Evolutionary conservation across 2,797 vertebrate genomes (phyloP).

Genomic region (Staurois parvus): DNA sequence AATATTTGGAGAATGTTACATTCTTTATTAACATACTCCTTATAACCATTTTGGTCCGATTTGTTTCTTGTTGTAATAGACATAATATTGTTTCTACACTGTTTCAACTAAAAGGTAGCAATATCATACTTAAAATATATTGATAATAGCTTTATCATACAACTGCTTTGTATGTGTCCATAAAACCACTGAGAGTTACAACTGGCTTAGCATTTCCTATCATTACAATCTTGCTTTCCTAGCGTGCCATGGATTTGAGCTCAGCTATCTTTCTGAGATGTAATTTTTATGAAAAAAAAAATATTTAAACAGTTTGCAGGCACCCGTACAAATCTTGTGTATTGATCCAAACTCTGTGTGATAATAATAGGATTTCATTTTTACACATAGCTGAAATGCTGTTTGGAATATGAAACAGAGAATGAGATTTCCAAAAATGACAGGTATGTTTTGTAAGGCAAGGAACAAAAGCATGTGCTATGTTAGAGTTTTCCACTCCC

Average conservation of each 20-base stretch:
- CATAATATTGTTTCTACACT: no score
- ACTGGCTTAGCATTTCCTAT: slow-evolving; percentile 8
- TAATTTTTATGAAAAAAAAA: slow-evolving; percentile 19
- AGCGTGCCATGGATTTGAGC: not conserved
- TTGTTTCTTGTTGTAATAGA: no score
- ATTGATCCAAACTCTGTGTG: slow-evolving; percentile 21
- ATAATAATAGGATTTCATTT: not conserved
- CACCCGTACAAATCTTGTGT: not conserved
- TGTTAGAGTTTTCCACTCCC: no score
- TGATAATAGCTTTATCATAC: slow-evolving; percentile 9
- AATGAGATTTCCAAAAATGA: not conserved
- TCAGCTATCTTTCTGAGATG: slow-evolving; percentile 21
- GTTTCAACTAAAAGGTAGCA: no score
- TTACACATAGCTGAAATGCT: slow-evolving; percentile 6
- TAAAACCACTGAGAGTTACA: not conserved
- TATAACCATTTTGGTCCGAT: no score
- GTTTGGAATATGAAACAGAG: not conserved
- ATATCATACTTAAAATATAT: not conserved
- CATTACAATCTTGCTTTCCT: slow-evolving; percentile 25
- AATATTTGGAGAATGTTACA: no score
- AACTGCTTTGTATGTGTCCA: not conserved
- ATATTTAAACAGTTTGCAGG: slow-evolving; percentile 19
- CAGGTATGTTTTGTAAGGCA: no score
- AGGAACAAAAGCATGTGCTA: no score
- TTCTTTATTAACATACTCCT: no score